Evolutionary conservation across 1,140 invertebrate species (phyloP).

Genomic region (Aphis gossypii): DNA sequence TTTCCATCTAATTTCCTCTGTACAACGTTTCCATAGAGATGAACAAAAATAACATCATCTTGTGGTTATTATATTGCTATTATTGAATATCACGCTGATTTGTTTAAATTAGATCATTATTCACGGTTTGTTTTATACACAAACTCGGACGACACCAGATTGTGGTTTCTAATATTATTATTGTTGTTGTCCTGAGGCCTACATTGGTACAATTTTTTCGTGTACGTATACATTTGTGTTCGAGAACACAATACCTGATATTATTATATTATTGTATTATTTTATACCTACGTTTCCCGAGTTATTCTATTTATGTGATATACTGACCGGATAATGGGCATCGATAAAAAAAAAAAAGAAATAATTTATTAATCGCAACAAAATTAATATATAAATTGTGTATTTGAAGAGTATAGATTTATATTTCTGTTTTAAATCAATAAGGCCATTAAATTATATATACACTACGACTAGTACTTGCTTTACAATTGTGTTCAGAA

Average conservation of each 20-base stretch:
- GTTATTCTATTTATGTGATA: neutral
- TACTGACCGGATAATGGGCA: neutral
- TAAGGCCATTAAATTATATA: neutral
- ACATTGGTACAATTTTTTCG: conserved; percentile 16
- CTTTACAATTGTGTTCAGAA: neutral
- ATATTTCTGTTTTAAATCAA: conserved; percentile 14
- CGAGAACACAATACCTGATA: neutral
- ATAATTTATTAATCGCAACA: neutral
- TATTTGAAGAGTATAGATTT: neutral
- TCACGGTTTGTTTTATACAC: conserved; percentile 55
- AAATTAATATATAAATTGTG: neutral
- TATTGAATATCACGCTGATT: conserved; percentile 58
- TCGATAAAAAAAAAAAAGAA: neutral
- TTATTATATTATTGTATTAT: conserved; percentile 17
- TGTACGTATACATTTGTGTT: neutral
- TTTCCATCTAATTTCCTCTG: neutral
- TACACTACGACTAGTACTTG: neutral
- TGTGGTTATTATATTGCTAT: conserved; percentile 37
- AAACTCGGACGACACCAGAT: conserved; percentile 36
- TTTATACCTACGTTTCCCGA: neutral
- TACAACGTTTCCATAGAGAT: neutral
- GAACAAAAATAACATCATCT: conserved; percentile 23
- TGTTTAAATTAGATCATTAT: conserved; percentile 56
- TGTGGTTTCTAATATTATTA: conserved; percentile 33
- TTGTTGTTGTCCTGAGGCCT: conserved; percentile 1